Evolutionary conservation across 2,888 invertebrate species (phyloP).

Genomic region (Caenorhabditis imperialis): DNA sequence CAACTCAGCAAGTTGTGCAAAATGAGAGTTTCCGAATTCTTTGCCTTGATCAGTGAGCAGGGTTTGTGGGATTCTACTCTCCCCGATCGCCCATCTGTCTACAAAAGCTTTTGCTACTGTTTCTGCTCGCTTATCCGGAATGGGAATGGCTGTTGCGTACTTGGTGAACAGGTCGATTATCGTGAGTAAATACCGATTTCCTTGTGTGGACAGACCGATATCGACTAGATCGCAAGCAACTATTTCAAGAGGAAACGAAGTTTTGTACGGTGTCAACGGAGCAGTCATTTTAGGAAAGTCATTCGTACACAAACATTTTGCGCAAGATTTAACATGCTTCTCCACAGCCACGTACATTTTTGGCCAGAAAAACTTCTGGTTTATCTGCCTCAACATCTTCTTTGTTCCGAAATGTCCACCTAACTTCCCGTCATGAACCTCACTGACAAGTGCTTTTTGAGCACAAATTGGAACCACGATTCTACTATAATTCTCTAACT

Average conservation of each 20-base stretch:
- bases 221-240: slow-evolving; percentile 39
- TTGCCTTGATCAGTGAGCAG: slow-evolving; percentile 10
- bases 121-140: slow-evolving; percentile 41
- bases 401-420: slow-evolving; percentile 10
- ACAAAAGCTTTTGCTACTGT: slow-evolving; percentile 26
- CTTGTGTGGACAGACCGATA: slow-evolving; percentile 19
- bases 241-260: slow-evolving; percentile 15
- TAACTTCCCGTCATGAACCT: slow-evolving; percentile 13
- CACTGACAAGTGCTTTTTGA: not conserved
- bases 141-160: slow-evolving; percentile 16
- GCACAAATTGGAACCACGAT: slow-evolving; percentile 24
- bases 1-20: not conserved
- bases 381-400: slow-evolving; percentile 1
- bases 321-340: slow-evolving; percentile 12
- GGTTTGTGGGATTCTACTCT: not conserved
- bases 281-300: slow-evolving; percentile 1
- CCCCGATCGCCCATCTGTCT: slow-evolving; percentile 8
- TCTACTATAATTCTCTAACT: not conserved
- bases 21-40: slow-evolving; percentile 1
- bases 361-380: slow-evolving; percentile 17
- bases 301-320: slow-evolving; percentile 18
- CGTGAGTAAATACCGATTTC: slow-evolving; percentile 36
- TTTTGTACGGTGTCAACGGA: slow-evolving; percentile 23
- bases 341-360: slow-evolving; percentile 32
- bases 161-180: slow-evolving; percentile 52